A percentile compares a stretch with the other conserved stretches of the same genome.
phyloP scores from a whole-genome alignment of 2,888 invertebrate genomes.

The Phortica okadai region DNA sequence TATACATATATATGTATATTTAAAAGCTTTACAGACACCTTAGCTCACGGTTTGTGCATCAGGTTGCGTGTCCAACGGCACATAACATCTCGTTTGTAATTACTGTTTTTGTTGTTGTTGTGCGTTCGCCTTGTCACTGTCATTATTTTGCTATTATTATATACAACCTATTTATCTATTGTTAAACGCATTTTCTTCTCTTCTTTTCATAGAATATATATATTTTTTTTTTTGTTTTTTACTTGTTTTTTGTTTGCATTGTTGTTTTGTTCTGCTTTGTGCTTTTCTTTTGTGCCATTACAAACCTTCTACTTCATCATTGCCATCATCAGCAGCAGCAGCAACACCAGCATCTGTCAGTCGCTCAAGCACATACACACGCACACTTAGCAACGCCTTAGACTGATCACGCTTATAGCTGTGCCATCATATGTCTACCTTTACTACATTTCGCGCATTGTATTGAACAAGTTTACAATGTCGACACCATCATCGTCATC shows the following conservation, averaged over 20 bases:
- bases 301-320: slow-evolving; percentile 61
- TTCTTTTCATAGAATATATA: slow-evolving; percentile 53
- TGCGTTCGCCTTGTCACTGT: slow-evolving; percentile 39
- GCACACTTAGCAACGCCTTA: not conserved
- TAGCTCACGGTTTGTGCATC: too few species aligned
- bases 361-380: not conserved
- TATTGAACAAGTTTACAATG: slow-evolving; percentile 23
- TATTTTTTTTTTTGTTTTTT: slow-evolving; percentile 43
- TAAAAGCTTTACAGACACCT: too few species aligned
- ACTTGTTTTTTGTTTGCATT: slow-evolving; percentile 22
- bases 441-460: slow-evolving; percentile 17
- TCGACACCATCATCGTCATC: not conserved
- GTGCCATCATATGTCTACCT: not conserved
- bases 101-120: slow-evolving; percentile 55
- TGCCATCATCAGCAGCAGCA: slow-evolving; percentile 45
- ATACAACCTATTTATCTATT: slow-evolving; percentile 35
- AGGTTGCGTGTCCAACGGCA: too few species aligned
- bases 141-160: slow-evolving; percentile 50
- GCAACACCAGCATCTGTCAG: slow-evolving; percentile 28
- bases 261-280: not conserved
- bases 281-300: slow-evolving; percentile 59
- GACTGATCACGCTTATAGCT: not conserved
- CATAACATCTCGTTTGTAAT: too few species aligned
- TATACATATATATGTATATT: not conserved
- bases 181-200: not conserved